These are phyloP conservation scores for Amphipoea lucens DNA, from an alignment of 2,888 invertebrate genomes.

Conservation along the genomic window DNA sequence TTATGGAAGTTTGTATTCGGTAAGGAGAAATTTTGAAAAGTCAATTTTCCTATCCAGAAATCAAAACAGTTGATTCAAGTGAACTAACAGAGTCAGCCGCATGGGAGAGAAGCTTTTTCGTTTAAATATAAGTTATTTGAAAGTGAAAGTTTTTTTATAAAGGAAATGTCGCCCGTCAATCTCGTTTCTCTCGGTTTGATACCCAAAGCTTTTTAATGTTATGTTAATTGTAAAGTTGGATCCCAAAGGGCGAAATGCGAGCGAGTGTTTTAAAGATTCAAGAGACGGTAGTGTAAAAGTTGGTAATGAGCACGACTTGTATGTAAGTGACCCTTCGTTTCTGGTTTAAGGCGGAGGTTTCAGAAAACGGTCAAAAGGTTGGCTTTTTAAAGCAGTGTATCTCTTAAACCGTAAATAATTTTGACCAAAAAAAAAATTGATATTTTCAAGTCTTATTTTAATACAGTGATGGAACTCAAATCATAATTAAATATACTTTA, in stretches of 20 bases:
- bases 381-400: too few relatives aligned
- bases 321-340: conserved; percentile 14
- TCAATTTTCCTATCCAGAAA: too few relatives aligned
- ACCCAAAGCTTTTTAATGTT: conserved; percentile 23
- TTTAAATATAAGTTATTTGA: too few relatives aligned
- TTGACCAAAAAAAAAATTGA: too few relatives aligned
- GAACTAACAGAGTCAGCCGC: neutral
- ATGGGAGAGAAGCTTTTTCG: neutral
- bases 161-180: neutral
- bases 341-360: neutral
- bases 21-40: too few relatives aligned
- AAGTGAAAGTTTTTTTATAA: neutral
- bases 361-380: too few relatives aligned
- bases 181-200: conserved; percentile 1
- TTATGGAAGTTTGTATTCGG: too few relatives aligned
- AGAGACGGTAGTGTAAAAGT: conserved; percentile 28
- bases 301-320: conserved; percentile 17
- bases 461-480: too few relatives aligned
- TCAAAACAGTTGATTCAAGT: neutral
- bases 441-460: too few relatives aligned
- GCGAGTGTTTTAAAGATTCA: conserved; percentile 48
- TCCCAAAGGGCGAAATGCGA: conserved; percentile 19
- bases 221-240: conserved; percentile 42
- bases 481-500: too few relatives aligned
- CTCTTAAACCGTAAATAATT: too few relatives aligned